These are phyloP conservation scores for Hermaeophaga mercurialis DNA, from an alignment of 2,888 invertebrate genomes.

Conservation along the genomic window DNA sequence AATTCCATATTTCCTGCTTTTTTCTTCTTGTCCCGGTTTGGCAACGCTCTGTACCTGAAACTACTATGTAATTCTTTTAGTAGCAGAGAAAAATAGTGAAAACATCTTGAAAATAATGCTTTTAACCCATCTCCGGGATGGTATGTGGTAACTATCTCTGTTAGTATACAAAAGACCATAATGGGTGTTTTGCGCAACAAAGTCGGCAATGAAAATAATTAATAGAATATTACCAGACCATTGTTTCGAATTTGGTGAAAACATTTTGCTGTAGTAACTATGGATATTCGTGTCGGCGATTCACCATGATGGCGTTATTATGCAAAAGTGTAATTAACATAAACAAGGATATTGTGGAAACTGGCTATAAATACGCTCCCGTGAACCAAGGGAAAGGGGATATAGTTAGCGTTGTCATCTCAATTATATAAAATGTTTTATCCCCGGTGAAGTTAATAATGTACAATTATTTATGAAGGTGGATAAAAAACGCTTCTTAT, in stretches of 20 bases:
- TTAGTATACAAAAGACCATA: conserved; percentile 39
- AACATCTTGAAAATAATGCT: too few relatives aligned
- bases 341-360: conserved; percentile 32
- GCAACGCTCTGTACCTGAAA: too few relatives aligned
- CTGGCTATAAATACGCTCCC: conserved; percentile 20
- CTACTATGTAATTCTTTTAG: too few relatives aligned
- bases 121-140: conserved; percentile 32
- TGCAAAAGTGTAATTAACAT: conserved; percentile 35
- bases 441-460: too few relatives aligned
- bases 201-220: conserved; percentile 37
- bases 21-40: too few relatives aligned
- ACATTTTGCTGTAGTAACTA: conserved; percentile 33
- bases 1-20: too few relatives aligned
- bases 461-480: too few relatives aligned
- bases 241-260: conserved; percentile 40
- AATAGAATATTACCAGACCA: conserved; percentile 40
- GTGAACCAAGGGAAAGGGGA: neutral
- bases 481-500: too few relatives aligned
- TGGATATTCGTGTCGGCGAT: conserved; percentile 30
- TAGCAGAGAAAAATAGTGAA: too few relatives aligned
- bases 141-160: conserved; percentile 38
- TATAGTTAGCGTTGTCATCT: conserved; percentile 13
- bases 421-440: too few relatives aligned
- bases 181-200: conserved; percentile 37
- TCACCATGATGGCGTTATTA: conserved; percentile 30